A percentile compares a stretch with the other conserved stretches of the same genome.
Evolutionary conservation across 2,797 vertebrate species (phyloP).

Genomic region (Pseudochirops corinnae): DNA sequence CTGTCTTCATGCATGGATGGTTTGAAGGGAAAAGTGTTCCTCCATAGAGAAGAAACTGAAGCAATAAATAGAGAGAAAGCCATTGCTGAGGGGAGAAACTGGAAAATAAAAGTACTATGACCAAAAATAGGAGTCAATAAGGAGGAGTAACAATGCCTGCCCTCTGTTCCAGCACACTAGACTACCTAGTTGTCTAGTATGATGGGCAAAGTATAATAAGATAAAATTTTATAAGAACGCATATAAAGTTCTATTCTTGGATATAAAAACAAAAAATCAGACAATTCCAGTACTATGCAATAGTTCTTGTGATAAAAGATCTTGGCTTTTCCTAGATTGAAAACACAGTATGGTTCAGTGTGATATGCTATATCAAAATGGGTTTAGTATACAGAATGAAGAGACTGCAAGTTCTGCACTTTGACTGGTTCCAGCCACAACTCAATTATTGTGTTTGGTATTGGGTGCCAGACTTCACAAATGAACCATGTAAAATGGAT

Average conservation of each 20-base stretch:
- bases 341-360: background rate
- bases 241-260: no score
- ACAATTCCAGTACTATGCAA: background rate
- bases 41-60: no score
- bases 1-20: no score
- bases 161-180: background rate
- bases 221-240: no score
- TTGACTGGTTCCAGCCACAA: background rate
- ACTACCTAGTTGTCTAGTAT: background rate
- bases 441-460: background rate
- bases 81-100: background rate
- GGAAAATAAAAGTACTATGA: background rate
- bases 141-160: background rate
- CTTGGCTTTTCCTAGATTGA: background rate
- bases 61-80: background rate
- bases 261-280: no score
- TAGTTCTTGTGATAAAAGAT: background rate
- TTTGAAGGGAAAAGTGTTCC: no score
- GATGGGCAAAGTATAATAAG: no score
- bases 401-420: background rate
- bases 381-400: background rate
- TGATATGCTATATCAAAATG: background rate
- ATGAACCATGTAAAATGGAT: background rate
- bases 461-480: background rate
- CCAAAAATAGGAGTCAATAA: background rate